These are phyloP conservation scores for Pipa parva DNA, from an alignment of 2,113 vertebrate genomes.

Conservation along the genomic window DNA sequence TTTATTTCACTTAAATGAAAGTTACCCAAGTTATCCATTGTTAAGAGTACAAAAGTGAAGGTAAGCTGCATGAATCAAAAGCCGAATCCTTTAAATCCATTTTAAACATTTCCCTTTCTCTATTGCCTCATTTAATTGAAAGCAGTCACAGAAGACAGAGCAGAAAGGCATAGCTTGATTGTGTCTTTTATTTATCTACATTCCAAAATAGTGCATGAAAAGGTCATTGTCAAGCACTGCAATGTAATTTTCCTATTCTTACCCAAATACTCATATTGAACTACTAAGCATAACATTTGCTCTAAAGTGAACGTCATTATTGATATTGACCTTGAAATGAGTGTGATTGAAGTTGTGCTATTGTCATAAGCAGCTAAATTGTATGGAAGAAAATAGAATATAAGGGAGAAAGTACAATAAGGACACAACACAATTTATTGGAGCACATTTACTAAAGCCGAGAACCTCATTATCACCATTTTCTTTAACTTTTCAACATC, in stretches of 20 bases:
- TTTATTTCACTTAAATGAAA: conserved; percentile 26
- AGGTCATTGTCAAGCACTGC: conserved; percentile 4
- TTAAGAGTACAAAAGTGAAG: neutral
- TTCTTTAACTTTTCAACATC: too few species aligned
- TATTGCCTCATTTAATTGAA: conserved; percentile 20
- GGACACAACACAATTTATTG: too few species aligned
- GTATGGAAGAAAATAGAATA: too few species aligned
- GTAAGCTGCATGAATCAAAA: conserved; percentile 8
- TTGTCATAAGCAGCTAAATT: too few species aligned
- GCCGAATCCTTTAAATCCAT: conserved; percentile 11
- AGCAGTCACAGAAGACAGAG: conserved; percentile 28
- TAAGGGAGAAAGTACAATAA: too few species aligned
- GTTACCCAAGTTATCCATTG: neutral
- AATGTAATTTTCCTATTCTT: conserved; percentile 1
- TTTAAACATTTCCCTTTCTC: conserved; percentile 18
- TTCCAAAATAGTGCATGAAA: conserved; percentile 23
- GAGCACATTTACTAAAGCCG: too few species aligned
- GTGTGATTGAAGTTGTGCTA: too few species aligned
- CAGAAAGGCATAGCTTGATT: conserved; percentile 14
- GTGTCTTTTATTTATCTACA: conserved; percentile 19
- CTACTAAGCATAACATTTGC: neutral
- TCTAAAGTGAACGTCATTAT: neutral
- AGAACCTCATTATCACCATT: too few species aligned
- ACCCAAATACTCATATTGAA: neutral
- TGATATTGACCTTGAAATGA: conserved; percentile 16